Percentiles rank a stretch among this genome's conserved stretches.
Evolutionary conservation across 2,113 vertebrate genomes (phyloP).

Genomic region (Podocnemis expansa): DNA sequence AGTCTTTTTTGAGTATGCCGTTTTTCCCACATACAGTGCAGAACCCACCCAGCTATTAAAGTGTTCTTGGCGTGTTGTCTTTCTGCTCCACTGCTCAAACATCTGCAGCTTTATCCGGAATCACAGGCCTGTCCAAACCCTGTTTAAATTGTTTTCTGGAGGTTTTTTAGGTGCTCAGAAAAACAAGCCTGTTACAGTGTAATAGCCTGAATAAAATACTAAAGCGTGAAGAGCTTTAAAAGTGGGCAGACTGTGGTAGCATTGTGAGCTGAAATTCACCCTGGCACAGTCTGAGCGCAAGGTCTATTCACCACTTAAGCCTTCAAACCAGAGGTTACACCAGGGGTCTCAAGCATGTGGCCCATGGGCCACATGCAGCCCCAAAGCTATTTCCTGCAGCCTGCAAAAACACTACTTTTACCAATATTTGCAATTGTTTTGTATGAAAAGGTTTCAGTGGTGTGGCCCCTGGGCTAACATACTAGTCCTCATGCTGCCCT

Average conservation of each 20-base stretch:
- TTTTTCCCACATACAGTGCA: slow-evolving; percentile 62
- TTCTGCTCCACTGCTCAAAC: neutral
- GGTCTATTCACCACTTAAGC: neutral
- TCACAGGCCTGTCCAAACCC: slow-evolving; percentile 34
- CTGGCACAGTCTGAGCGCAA: neutral
- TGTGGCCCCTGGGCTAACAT: too few species aligned
- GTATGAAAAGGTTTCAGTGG: too few species aligned
- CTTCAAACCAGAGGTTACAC: too few species aligned
- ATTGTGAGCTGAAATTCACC: neutral
- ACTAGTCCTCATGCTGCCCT: too few species aligned
- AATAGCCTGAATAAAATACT: neutral
- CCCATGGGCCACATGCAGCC: too few species aligned
- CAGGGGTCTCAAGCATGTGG: too few species aligned
- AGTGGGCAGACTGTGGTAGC: neutral
- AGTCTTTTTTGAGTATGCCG: slow-evolving; percentile 43
- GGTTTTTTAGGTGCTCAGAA: neutral
- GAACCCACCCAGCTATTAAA: slow-evolving; percentile 64
- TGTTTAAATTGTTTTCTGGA: neutral
- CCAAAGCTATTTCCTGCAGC: too few species aligned
- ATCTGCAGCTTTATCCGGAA: slow-evolving; percentile 63
- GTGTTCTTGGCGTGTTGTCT: slow-evolving; percentile 55
- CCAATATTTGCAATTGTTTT: too few species aligned
- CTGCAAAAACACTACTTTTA: too few species aligned
- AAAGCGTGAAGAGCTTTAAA: neutral
- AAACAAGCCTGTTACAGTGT: neutral